Conservation (phyloP, 2,888 invertebrate genomes). For the Sipha maydis region DNA sequence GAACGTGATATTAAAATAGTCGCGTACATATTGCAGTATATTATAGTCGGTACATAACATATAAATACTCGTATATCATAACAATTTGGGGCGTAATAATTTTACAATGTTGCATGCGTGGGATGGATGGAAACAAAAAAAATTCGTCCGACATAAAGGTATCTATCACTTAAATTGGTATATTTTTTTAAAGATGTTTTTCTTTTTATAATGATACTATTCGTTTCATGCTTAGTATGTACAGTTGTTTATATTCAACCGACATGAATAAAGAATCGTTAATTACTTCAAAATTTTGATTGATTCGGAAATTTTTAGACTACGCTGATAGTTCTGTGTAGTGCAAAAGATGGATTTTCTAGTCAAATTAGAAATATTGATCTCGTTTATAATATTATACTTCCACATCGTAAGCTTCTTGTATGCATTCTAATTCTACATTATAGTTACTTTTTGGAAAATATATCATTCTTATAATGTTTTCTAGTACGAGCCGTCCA, state of each 20-base stretch:
- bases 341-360: background rate
- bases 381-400: no score
- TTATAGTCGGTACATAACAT: background rate
- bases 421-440: no score
- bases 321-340: background rate
- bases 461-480: no score
- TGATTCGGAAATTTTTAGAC: background rate
- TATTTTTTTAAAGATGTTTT: slow-evolving; percentile 24
- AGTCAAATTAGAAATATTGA: background rate
- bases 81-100: background rate
- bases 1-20: background rate
- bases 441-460: no score
- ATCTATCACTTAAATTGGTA: background rate
- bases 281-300: background rate
- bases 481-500: no score
- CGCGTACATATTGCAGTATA: background rate
- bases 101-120: background rate
- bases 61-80: slow-evolving; percentile 1
- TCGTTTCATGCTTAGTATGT: background rate
- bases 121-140: slow-evolving; percentile 22
- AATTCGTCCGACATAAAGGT: background rate
- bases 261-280: background rate
- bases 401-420: no score
- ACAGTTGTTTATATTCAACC: background rate
- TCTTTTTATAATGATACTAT: background rate